Percentiles rank a stretch among this genome's conserved stretches.
Conservation (phyloP, 2,888 invertebrate genomes). For the Sclerodermus sp. region DNA sequence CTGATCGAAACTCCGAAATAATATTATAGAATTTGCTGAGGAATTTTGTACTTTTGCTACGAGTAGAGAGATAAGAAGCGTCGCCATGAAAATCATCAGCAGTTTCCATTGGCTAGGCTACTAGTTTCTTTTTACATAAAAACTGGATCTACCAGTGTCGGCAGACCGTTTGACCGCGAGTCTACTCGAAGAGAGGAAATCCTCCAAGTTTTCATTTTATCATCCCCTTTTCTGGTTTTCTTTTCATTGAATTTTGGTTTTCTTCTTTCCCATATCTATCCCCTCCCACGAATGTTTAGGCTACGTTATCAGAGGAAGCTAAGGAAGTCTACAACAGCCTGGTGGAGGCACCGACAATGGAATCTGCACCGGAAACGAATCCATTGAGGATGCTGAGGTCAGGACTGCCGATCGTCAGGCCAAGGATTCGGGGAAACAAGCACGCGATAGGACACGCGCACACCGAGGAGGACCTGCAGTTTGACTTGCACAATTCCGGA, state of each 20-base stretch:
- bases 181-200: no score
- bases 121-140: no score
- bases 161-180: background rate
- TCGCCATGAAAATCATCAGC: no score
- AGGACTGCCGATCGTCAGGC: constrained; percentile 63
- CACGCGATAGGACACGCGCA: constrained; percentile 45
- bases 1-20: no score
- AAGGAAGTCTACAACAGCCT: constrained; percentile 91
- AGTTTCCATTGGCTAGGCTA: no score
- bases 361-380: constrained; percentile 58
- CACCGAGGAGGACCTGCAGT: constrained; percentile 33
- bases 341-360: constrained; percentile 68
- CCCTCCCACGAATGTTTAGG: constrained; percentile 62
- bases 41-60: no score
- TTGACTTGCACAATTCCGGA: constrained; percentile 46
- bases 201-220: constrained; percentile 7
- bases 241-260: constrained; percentile 33
- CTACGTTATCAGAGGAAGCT: constrained; percentile 83
- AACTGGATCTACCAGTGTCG: no score
- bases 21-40: no score
- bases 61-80: no score
- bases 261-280: constrained; percentile 42
- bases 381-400: constrained; percentile 69
- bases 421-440: constrained; percentile 61
- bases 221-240: constrained; percentile 22